Percentiles rank a stretch among this genome's conserved stretches.
Conservation (phyloP, 92 coral and sea anemone species). For the Diadumene lineata region DNA sequence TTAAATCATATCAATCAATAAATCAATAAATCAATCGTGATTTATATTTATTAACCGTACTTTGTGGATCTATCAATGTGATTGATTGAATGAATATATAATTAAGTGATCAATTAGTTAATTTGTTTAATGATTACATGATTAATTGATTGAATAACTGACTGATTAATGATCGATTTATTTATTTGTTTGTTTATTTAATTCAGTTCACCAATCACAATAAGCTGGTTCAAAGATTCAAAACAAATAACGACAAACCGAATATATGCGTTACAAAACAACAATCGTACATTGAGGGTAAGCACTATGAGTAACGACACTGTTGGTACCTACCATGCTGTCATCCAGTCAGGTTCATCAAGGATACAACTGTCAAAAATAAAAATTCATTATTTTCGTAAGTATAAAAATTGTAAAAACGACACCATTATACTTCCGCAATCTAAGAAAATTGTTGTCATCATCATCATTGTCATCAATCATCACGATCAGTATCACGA, state of each 20-base stretch:
- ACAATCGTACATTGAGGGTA: conserved; percentile 10
- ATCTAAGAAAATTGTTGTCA: too few species aligned
- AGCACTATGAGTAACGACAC: not conserved
- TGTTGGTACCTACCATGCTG: not conserved
- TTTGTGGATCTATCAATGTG: too few species aligned
- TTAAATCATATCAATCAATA: too few species aligned
- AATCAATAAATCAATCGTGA: too few species aligned
- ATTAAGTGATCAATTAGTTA: too few species aligned
- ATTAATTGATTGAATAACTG: too few species aligned
- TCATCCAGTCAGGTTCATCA: not conserved
- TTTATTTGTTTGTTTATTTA: not conserved
- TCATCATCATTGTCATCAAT: too few species aligned
- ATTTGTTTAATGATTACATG: too few species aligned
- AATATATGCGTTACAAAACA: not conserved
- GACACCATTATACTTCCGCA: too few species aligned
- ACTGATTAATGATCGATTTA: not conserved
- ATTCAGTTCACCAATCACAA: conserved; percentile 11
- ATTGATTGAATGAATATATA: too few species aligned
- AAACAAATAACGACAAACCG: not conserved
- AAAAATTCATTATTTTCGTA: not conserved
- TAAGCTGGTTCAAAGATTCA: conserved; percentile 20
- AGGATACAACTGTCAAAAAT: not conserved
- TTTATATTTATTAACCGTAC: too few species aligned
- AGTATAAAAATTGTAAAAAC: not conserved
- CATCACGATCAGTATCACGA: too few species aligned